Evolutionary conservation across 2,113 vertebrate species (phyloP).

Genomic region (Etheostoma spectabile): DNA sequence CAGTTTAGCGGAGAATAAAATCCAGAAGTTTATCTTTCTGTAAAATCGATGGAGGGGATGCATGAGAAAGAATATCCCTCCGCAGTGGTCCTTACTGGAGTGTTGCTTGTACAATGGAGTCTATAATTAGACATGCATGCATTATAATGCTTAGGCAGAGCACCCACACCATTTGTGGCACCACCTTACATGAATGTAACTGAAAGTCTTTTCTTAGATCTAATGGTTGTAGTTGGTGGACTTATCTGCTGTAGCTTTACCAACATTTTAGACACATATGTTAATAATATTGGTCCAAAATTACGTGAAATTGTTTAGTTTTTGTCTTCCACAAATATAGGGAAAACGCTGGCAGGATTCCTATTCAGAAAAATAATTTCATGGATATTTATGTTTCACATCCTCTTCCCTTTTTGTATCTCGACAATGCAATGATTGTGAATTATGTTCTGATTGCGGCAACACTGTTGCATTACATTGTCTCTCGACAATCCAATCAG

Average conservation of each 20-base stretch:
- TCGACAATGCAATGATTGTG: neutral
- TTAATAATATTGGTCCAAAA: no score
- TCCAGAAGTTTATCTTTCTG: constrained; percentile 32
- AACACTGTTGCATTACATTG: neutral
- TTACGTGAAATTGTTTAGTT: no score
- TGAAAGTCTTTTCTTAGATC: no score
- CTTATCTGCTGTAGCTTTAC: no score
- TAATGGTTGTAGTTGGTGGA: no score
- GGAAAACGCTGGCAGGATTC: neutral
- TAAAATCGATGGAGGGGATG: constrained; percentile 12
- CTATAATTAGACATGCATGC: constrained; percentile 7
- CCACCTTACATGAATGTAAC: no score
- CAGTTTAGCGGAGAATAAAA: constrained; percentile 23
- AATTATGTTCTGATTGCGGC: neutral
- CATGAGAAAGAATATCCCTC: neutral
- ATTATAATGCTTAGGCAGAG: neutral
- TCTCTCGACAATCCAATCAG: constrained; percentile 22
- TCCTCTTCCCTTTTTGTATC: neutral
- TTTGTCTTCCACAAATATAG: no score
- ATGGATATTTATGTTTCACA: constrained; percentile 15
- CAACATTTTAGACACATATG: no score
- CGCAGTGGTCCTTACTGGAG: neutral
- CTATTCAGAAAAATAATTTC: constrained; percentile 30
- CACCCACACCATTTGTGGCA: no score
- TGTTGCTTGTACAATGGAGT: neutral